Evolutionary conservation across 2,113 vertebrate species (phyloP).

Genomic region (Elephas maximus): DNA sequence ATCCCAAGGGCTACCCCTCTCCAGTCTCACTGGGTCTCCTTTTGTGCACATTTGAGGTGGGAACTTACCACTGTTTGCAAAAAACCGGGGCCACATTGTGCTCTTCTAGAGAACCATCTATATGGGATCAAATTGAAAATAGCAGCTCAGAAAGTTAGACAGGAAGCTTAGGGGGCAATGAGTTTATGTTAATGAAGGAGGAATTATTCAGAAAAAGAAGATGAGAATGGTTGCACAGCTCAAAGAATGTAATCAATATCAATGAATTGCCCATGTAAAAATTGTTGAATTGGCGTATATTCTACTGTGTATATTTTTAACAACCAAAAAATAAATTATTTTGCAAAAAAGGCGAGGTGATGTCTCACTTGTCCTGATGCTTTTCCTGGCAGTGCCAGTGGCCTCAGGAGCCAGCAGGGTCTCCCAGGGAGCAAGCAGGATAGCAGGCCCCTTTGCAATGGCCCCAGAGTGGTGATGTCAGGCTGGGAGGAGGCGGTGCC

Average conservation of each 20-base stretch:
- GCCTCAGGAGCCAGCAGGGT: neutral
- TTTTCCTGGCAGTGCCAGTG: neutral
- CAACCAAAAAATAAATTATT: neutral
- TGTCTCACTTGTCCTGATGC: neutral
- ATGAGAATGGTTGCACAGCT: neutral
- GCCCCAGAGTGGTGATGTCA: neutral
- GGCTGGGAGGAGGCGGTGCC: neutral
- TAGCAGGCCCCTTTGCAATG: neutral
- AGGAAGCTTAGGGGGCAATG: neutral
- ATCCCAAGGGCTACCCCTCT: neutral
- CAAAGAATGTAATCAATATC: neutral
- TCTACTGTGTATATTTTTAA: neutral
- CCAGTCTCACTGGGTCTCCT: neutral
- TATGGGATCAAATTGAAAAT: neutral
- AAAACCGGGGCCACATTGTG: neutral
- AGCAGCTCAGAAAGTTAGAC: neutral
- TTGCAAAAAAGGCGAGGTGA: neutral
- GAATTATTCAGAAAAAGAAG: neutral
- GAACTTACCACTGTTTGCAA: neutral
- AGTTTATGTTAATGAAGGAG: neutral
- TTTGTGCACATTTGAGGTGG: neutral
- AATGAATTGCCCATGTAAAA: neutral
- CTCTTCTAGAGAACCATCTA: neutral
- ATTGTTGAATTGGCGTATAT: too few species aligned
- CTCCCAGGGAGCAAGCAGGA: neutral